These are phyloP conservation scores for Meriones unguiculatus DNA, from an alignment of 2,113 vertebrate species.

Conservation along the genomic window DNA sequence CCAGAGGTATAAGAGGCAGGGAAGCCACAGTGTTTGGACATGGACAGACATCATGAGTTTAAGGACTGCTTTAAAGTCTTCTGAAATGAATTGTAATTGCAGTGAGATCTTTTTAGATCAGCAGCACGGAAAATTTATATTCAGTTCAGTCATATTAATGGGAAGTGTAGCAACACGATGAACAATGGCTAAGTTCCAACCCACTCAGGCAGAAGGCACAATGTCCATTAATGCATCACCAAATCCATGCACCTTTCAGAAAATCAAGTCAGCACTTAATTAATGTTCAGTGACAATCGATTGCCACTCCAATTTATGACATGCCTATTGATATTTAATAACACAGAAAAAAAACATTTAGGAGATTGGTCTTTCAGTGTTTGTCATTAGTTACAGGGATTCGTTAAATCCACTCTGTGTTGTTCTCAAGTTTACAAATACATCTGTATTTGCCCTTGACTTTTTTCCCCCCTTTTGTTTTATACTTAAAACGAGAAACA, in stretches of 20 bases:
- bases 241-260: not conserved
- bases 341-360: not conserved
- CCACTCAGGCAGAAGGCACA: not conserved
- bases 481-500: constrained; percentile 46
- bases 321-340: not conserved
- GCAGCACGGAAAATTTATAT: not conserved
- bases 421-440: not conserved
- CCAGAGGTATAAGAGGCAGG: not conserved
- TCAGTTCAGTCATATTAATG: not conserved
- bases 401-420: not conserved
- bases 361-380: not conserved
- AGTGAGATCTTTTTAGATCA: constrained; percentile 1
- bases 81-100: constrained; percentile 54
- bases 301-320: not conserved
- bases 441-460: not conserved
- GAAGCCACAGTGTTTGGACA: not conserved
- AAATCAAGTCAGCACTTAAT: constrained; percentile 6
- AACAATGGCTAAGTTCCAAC: not conserved
- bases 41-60: constrained; percentile 50
- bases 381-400: not conserved
- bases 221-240: not conserved
- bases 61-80: constrained; percentile 22
- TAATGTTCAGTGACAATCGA: not conserved
- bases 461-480: not conserved
- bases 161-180: not conserved